Conservation (phyloP, 2,113 vertebrate species). For the Phycodurus eques region DNA sequence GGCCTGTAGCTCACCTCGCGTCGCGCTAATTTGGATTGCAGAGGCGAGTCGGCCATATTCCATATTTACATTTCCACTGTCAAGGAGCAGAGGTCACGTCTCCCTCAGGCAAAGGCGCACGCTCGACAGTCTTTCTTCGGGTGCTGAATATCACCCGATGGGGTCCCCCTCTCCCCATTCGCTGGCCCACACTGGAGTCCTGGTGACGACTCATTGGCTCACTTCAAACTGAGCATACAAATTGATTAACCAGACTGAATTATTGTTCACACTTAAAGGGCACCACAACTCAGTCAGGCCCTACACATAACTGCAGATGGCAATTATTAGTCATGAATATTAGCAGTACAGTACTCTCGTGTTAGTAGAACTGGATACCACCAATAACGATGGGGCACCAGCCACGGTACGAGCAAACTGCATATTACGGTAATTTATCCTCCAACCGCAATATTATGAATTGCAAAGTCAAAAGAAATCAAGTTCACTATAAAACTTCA, state of each 20-base stretch:
- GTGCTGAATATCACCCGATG: conserved; percentile 48
- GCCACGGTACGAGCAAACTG: not conserved
- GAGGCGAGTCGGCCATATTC: conserved; percentile 53
- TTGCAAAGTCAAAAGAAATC: no score
- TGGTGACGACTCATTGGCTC: conserved; percentile 21
- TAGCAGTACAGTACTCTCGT: not conserved
- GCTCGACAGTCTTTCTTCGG: conserved; percentile 43
- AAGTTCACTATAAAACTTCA: no score
- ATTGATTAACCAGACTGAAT: conserved; percentile 32
- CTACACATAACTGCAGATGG: not conserved
- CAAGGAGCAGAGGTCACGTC: conserved; percentile 61
- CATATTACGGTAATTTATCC: no score
- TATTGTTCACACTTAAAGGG: conserved; percentile 24
- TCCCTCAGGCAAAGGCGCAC: conserved; percentile 41
- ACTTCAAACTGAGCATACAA: conserved; percentile 7
- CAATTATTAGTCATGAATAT: not conserved
- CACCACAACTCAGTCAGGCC: conserved; percentile 10
- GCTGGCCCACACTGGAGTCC: conserved; percentile 9
- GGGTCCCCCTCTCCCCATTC: not conserved
- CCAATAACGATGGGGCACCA: not conserved
- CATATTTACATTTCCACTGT: conserved; percentile 64
- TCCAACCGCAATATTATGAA: no score
- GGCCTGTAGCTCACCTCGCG: conserved; percentile 40
- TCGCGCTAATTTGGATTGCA: conserved; percentile 40
- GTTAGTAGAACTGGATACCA: no score